Base-by-base conservation (phyloP, 2,888 invertebrate genomes). In the Odontocerum albicorne region DNA sequence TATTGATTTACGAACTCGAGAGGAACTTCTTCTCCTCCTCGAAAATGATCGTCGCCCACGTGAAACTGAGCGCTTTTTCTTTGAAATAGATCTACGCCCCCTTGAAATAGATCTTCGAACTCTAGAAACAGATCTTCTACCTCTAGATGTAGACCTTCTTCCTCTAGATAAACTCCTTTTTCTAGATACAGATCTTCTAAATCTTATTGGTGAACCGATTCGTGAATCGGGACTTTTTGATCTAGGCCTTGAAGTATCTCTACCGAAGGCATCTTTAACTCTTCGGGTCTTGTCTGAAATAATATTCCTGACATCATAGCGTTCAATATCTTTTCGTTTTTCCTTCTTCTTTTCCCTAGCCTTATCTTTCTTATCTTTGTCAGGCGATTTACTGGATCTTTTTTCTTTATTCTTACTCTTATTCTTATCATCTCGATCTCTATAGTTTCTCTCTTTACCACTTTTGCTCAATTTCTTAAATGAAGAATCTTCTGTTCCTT, bases 381-480 rank as follows among this genome's bases (percentile, higher is more conserved):
- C 68, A 49, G 68, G 69, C 0, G 67, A 56, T 36, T 61, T 62
- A 45, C 63, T 62, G 6, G 60, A 53, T 22, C 61, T 54, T 12
- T 55, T 60, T 44, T 71, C 61, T 66, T 71, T 69, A 17, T 63
- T 63, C 31, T 61, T 62, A 35, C 53, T 60, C 27, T 64, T 64
- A 51, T 63, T 65, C 43, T 51, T 55, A 38, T 68, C 69, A 40
- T 73, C 73, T 52, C 83, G 84, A 42, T 87, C 88, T 4, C 92
- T 79, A 66, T 92, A 93, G 65, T 85, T 91, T 57, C 88, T 76
- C 65, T 87, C 90, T 67, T 88, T 90, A 15, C 83, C 85, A 62
- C 77, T 87, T 68, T 88, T 90, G 38, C 88, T 87, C 8, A 89
- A 74, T 68, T 92, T 92, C 66, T 92, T 92, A 77, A 93, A 93